Percentiles rank a stretch among this genome's conserved stretches.
phyloP scores from a whole-genome alignment of 2,113 vertebrate genomes.

The Neopipo cinnamomea region DNA sequence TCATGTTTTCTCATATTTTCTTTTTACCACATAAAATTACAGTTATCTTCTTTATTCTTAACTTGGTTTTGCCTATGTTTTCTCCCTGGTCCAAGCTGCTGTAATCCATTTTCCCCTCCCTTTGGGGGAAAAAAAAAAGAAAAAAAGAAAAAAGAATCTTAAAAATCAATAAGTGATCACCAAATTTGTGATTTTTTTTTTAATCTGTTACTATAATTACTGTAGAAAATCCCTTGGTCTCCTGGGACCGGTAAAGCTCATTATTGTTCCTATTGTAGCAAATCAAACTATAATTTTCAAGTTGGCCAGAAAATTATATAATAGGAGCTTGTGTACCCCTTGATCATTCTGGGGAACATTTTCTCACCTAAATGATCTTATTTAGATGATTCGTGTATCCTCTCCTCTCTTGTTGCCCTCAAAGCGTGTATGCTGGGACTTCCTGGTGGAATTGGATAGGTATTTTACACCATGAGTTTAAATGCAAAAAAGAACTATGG shows the following conservation, averaged over 20 bases:
- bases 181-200: not conserved
- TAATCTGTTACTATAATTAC: not conserved
- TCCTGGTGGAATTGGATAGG: not conserved
- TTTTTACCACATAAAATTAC: not conserved
- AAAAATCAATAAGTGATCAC: not conserved
- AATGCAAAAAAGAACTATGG: not conserved
- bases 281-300: not conserved
- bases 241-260: not conserved
- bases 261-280: not conserved
- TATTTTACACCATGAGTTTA: not conserved
- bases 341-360: not conserved
- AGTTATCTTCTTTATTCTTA: not conserved
- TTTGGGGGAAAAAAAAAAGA: not conserved
- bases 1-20: not conserved
- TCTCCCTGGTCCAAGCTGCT: not conserved
- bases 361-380: not conserved
- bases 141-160: not conserved
- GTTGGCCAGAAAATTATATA: not conserved
- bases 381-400: not conserved
- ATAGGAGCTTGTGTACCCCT: not conserved
- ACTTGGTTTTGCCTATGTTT: not conserved
- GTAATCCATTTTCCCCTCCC: not conserved
- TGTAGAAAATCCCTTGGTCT: not conserved
- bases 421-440: not conserved
- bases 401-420: not conserved